phyloP scores from a whole-genome alignment of 2,888 invertebrate genomes.

The Eupithecia tripunctaria region DNA sequence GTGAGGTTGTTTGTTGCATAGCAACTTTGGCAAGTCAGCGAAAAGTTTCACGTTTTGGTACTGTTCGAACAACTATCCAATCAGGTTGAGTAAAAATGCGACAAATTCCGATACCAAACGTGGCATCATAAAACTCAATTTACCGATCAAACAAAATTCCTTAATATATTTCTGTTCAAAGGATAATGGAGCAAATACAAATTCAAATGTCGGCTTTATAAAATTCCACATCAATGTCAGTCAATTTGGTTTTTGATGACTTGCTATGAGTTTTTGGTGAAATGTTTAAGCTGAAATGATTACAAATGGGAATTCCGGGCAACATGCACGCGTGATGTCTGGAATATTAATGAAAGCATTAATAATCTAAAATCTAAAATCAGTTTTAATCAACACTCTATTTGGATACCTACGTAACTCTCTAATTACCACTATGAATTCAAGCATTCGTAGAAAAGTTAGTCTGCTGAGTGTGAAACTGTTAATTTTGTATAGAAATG shows the following conservation, averaged over 20 bases:
- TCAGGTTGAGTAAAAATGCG: not conserved
- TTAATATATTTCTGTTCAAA: not conserved
- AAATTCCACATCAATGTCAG: not conserved
- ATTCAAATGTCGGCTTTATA: slow-evolving; percentile 10
- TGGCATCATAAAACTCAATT: not conserved
- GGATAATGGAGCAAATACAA: not conserved
- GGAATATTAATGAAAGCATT: not conserved
- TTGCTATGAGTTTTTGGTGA: not conserved
- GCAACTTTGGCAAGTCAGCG: too few species aligned
- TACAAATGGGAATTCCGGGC: not conserved
- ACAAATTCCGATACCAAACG: not conserved
- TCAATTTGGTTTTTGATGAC: slow-evolving; percentile 6
- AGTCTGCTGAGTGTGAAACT: too few species aligned
- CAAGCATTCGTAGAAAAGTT: too few species aligned
- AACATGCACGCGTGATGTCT: not conserved
- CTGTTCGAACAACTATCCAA: too few species aligned
- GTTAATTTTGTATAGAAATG: too few species aligned
- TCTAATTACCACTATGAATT: too few species aligned
- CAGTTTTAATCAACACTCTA: not conserved
- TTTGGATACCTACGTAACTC: not conserved
- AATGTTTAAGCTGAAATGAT: not conserved
- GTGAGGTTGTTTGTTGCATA: too few species aligned
- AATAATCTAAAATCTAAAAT: not conserved
- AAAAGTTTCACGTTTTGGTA: too few species aligned
- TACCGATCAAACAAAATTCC: not conserved